These are phyloP conservation scores for Muntiacus reevesi DNA, from an alignment of 2,113 vertebrate genomes.

Conservation along the genomic window DNA sequence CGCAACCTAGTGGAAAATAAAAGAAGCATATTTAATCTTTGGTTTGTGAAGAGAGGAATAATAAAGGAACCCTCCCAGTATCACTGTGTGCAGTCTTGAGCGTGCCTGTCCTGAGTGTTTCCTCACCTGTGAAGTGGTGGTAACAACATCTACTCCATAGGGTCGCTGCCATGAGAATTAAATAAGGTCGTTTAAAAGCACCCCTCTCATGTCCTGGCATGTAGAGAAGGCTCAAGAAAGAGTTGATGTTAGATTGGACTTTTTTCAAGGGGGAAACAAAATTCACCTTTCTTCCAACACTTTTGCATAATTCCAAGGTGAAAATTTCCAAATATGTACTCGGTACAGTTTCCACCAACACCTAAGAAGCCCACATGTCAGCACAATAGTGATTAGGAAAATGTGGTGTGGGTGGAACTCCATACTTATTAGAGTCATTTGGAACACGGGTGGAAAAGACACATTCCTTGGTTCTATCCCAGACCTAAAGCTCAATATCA, in stretches of 20 bases:
- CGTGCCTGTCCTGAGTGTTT: neutral
- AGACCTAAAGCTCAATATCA: neutral
- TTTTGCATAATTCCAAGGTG: neutral
- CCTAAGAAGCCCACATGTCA: neutral
- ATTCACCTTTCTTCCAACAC: neutral
- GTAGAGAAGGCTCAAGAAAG: too few relatives aligned
- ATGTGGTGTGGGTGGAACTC: neutral
- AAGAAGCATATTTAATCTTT: neutral
- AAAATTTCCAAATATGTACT: neutral
- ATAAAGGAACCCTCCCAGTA: accelerated
- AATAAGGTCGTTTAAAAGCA: neutral
- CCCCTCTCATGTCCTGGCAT: neutral
- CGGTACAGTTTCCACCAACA: neutral
- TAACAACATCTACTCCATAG: neutral
- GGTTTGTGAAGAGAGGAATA: neutral
- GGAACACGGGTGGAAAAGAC: neutral
- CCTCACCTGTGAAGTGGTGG: neutral
- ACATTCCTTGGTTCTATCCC: neutral
- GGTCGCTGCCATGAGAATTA: neutral
- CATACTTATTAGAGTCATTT: accelerated
- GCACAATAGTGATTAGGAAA: neutral
- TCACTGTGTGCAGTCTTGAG: accelerated
- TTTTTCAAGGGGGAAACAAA: neutral
- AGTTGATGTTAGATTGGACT: neutral
- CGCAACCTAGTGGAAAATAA: neutral